Evolutionary conservation across 1,140 invertebrate species (phyloP).

Genomic region (Cyphomyrmex costatus): DNA sequence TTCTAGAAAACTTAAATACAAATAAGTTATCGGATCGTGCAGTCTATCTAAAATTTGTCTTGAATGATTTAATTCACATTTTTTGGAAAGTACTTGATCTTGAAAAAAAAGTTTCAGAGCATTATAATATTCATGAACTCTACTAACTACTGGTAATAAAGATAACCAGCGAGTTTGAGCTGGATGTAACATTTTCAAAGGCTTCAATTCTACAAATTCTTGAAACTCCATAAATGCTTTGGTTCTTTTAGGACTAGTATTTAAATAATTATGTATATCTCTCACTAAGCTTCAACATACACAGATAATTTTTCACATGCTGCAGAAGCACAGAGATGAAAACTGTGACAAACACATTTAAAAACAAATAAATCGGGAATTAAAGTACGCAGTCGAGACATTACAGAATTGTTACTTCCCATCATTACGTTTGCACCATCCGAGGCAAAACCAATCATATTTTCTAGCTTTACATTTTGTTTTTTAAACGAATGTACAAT

Average conservation of each 20-base stretch:
- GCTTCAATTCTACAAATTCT: neutral
- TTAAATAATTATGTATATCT: neutral
- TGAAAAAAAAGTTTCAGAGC: slow-evolving; percentile 11
- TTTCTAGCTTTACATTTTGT: neutral
- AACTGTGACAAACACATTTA: too few relatives aligned
- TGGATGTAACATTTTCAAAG: slow-evolving; percentile 18
- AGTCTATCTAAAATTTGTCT: slow-evolving; percentile 13
- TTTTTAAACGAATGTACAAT: neutral
- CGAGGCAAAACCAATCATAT: neutral
- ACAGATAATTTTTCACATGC: neutral
- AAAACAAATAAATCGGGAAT: slow-evolving; percentile 7
- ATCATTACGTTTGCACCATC: slow-evolving; percentile 11
- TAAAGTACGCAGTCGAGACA: neutral
- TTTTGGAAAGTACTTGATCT: neutral
- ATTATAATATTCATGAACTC: slow-evolving; percentile 6
- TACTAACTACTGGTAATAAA: slow-evolving; percentile 1
- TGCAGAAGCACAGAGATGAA: neutral
- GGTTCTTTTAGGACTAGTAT: slow-evolving; percentile 10
- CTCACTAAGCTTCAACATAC: neutral
- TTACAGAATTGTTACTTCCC: slow-evolving; percentile 4
- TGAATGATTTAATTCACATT: neutral
- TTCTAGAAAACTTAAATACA: slow-evolving; percentile 10
- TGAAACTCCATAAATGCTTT: neutral
- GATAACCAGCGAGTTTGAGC: neutral
- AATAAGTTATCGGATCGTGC: neutral